Evolutionary conservation across 1,140 invertebrate species (phyloP), one percentile per base, ranked within the genome.

Genomic region (Apis florea): DNA sequence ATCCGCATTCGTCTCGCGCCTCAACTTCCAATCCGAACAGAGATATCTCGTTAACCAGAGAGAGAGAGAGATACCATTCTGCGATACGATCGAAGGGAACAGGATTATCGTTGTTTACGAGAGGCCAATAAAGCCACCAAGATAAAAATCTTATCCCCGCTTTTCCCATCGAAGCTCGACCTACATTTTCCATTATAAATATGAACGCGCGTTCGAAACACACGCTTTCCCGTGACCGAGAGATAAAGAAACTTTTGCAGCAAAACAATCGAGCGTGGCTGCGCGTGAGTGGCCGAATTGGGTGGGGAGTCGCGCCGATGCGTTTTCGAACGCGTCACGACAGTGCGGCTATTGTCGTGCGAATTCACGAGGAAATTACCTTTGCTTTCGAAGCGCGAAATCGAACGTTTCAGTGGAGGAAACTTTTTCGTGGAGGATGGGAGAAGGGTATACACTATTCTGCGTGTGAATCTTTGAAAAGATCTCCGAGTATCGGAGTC

Each of bases 111-210:
- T 78, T 63, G 58, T 72, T 71, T 79, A 54, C 56, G 47, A 21
- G 24, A 11, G 21, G 40, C 53, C 49, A 63, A 74, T 59, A 66
- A 49, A 56, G 70, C 17, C 10, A 12, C 4, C n/a, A 67, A 59
- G 68, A 80, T 80, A 74, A 58, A 73, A 74, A 74, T 74, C 61
- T 80, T 66, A 67, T 74, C 70, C 19, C 1, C 12, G 51, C 61
- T 61, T 66, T 80, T 64, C 26, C 58, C 64, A 73, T 64, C 49
- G 31, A 17, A 47, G 31, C 59, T 74, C 59, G 70, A 80, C 70
- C 78, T 74, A 80, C 53, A 80, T 80, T 64, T 26, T 17, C 51
- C 26, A 51, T 13, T n/a, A 24, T 70, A 70, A 79, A 79, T 79
- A 79, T 79, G 70, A 79, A 70, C 76, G 31, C 26, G 15, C 51